Conservation (phyloP, 2,797 vertebrate genomes). For the Astyanax mexicanus region DNA sequence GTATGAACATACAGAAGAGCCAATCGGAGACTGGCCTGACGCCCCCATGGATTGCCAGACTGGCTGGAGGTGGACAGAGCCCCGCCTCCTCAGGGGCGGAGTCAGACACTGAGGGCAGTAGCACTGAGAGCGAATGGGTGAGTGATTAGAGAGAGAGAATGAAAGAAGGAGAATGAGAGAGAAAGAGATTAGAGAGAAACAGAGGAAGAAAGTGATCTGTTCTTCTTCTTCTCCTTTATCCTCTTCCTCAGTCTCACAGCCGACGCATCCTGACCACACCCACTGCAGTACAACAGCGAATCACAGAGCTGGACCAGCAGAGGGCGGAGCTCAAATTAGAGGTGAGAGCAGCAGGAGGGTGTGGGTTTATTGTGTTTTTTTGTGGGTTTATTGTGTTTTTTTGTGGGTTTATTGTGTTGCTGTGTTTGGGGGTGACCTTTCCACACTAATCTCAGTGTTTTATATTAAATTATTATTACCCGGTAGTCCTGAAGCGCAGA, state of each 20-base stretch:
- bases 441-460: too few species aligned
- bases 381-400: too few species aligned
- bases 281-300: conserved; percentile 78
- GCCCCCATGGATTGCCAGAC: conserved; percentile 66
- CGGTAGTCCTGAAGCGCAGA: too few species aligned
- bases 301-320: conserved; percentile 88
- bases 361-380: too few species aligned
- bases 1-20: conserved; percentile 72
- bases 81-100: conserved; percentile 80
- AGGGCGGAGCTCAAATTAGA: conserved; percentile 88
- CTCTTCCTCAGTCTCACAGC: conserved; percentile 60
- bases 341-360: conserved; percentile 73
- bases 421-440: too few species aligned
- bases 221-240: conserved; percentile 10
- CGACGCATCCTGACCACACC: conserved; percentile 64
- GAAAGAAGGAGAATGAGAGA: too few species aligned
- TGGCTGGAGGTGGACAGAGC: conserved; percentile 62
- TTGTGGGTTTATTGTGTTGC: too few species aligned
- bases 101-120: conserved; percentile 87
- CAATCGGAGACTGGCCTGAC: conserved; percentile 68
- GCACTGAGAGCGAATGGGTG: conserved; percentile 83
- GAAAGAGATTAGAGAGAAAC: too few species aligned
- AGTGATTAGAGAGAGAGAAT: conserved; percentile 38
- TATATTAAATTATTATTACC: too few species aligned
- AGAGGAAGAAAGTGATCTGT: too few species aligned